Evolutionary conservation across 2,888 invertebrate species (phyloP).

Genomic region (Lordiphosa fenestrarum): DNA sequence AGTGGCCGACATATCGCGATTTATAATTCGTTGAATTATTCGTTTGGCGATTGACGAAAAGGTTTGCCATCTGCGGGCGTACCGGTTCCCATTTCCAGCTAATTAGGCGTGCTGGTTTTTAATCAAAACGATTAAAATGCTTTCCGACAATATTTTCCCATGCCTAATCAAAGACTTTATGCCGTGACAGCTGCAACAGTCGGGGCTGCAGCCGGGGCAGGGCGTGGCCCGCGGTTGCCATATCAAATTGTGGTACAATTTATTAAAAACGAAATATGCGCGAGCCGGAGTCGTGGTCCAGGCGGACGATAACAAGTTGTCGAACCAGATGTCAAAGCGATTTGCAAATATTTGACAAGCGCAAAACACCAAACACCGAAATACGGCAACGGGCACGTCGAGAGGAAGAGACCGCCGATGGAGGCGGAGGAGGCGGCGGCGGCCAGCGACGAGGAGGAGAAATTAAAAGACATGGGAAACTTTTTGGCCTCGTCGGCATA

Average conservation of each 20-base stretch:
- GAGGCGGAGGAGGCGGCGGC: not conserved
- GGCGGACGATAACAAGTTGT: constrained; percentile 71
- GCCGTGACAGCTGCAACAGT: constrained; percentile 70
- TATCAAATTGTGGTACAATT: constrained; percentile 75
- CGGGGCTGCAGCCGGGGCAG: constrained; percentile 14
- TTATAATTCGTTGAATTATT: constrained; percentile 72
- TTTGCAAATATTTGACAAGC: constrained; percentile 78
- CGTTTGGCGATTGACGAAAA: constrained; percentile 67
- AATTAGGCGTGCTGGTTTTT: constrained; percentile 75
- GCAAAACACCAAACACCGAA: constrained; percentile 52
- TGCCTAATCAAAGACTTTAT: constrained; percentile 73
- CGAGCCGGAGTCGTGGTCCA: constrained; percentile 40
- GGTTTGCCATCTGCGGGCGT: constrained; percentile 36
- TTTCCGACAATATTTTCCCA: constrained; percentile 75
- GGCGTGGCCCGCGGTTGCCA: constrained; percentile 53
- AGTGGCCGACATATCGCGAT: constrained; percentile 65
- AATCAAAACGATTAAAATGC: constrained; percentile 74
- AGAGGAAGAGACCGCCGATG: not conserved
- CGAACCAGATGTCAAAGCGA: constrained; percentile 76
- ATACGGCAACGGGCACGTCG: not conserved
- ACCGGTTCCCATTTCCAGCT: constrained; percentile 67
- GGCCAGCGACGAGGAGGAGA: constrained; percentile 2
- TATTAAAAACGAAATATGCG: constrained; percentile 74
- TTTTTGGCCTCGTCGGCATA: constrained; percentile 10
- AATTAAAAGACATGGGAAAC: constrained; percentile 13